These are phyloP conservation scores for Chrysaora quinquecirrha DNA, from an alignment of 30 jellyfish, hydroid and myxozoan species.

Conservation along the genomic window DNA sequence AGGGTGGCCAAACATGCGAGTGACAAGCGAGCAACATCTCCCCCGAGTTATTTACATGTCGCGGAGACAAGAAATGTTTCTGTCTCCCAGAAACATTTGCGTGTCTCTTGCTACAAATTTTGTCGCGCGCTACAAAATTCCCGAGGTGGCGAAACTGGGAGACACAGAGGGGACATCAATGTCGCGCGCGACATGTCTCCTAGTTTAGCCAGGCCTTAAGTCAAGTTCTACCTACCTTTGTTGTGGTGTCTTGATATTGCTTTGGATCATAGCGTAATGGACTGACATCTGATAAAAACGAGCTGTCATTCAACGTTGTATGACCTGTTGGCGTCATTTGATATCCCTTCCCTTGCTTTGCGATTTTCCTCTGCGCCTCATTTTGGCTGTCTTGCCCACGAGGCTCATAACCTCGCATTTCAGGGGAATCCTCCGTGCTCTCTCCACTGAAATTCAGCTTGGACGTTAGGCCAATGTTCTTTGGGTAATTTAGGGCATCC, in stretches of 20 bases:
- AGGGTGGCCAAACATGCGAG: too few species aligned
- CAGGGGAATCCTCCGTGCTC: slow-evolving; percentile 9
- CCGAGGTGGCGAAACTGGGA: too few species aligned
- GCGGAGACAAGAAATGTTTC: too few species aligned
- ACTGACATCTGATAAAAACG: slow-evolving; percentile 26
- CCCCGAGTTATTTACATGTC: too few species aligned
- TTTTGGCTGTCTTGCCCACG: slow-evolving; percentile 21
- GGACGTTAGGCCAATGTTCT: background rate
- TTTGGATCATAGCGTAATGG: slow-evolving; percentile 81
- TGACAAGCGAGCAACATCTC: too few species aligned
- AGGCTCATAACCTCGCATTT: slow-evolving; percentile 30
- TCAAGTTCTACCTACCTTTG: too few species aligned
- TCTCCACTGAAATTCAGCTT: slow-evolving; percentile 52
- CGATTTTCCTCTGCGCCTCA: slow-evolving; percentile 31
- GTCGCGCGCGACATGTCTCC: too few species aligned
- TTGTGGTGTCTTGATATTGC: slow-evolving; percentile 72
- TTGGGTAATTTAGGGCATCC: background rate
- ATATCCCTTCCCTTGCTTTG: slow-evolving; percentile 32
- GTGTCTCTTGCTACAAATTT: too few species aligned
- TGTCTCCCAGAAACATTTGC: too few species aligned
- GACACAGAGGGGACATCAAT: too few species aligned
- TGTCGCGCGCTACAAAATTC: too few species aligned
- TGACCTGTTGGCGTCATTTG: slow-evolving; percentile 6
- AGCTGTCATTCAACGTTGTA: slow-evolving; percentile 39
- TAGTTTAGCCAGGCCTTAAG: too few species aligned